Evolutionary conservation across 2,113 vertebrate genomes (phyloP).

Genomic region (Plectropomus leopardus): DNA sequence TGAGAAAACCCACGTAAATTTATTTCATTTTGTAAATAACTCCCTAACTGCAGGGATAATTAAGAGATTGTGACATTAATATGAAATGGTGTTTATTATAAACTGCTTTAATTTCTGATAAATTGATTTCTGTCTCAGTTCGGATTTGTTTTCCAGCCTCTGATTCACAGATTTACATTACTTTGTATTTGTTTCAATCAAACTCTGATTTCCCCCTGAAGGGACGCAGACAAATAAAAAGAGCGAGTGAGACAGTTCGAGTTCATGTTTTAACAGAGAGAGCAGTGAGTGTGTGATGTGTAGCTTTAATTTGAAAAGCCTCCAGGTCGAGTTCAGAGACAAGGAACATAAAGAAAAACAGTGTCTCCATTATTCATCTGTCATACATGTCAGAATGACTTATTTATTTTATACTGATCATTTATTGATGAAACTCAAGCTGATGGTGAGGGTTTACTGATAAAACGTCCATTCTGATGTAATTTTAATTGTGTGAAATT

Average conservation of each 20-base stretch:
- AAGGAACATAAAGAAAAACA: slow-evolving; percentile 73
- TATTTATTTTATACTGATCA: slow-evolving; percentile 74
- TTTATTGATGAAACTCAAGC: slow-evolving; percentile 68
- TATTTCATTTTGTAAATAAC: too few species aligned
- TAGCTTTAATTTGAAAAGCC: slow-evolving; percentile 77
- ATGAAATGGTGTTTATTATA: too few species aligned
- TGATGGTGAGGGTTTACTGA: too few species aligned
- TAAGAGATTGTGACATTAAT: too few species aligned
- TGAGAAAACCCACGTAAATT: too few species aligned
- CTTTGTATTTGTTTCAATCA: slow-evolving; percentile 9
- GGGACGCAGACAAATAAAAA: neutral
- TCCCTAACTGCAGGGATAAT: too few species aligned
- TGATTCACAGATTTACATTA: neutral
- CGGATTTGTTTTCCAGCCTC: neutral
- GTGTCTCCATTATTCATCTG: slow-evolving; percentile 80
- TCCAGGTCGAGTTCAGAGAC: slow-evolving; percentile 68
- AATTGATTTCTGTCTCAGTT: too few species aligned
- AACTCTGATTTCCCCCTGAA: slow-evolving; percentile 31
- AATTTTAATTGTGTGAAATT: too few species aligned
- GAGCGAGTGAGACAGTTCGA: slow-evolving; percentile 2
- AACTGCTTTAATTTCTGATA: too few species aligned
- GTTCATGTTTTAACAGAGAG: neutral
- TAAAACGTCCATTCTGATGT: too few species aligned
- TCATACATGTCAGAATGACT: slow-evolving; percentile 77
- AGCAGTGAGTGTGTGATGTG: slow-evolving; percentile 15